Evolutionary conservation across 2,888 invertebrate genomes (phyloP), one percentile per base, ranked within the genome.

Genomic region (Euphydryas editha): DNA sequence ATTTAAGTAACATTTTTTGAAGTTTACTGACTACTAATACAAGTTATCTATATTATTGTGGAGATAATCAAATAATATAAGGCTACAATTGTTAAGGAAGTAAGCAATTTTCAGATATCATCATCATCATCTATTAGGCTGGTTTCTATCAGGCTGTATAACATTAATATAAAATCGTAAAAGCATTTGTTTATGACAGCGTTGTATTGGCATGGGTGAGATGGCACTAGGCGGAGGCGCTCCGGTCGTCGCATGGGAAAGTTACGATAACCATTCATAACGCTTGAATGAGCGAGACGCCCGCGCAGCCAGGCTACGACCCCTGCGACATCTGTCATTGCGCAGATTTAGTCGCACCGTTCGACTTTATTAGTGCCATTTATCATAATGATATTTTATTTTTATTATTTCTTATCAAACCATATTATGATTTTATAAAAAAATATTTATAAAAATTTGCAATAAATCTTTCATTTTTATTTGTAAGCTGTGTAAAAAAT

Each of bases 251-350:
- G 81, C 85, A 88, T 88, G 88, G 87, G 90, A 90, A 90, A 89
- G 88, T 85, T 84, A 84, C 87, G 81, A 87, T 84, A 87, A 85
- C 85, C 91, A 90, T 91, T 90, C 90, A 90, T 89, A 87, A 85
- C 86, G 88, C 84, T 86, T 90, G 88, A 92, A 90, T 89, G 90
- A 87, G 86, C 85, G 82, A 86, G 85, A 84, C 78, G 83, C 79
- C 84, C 83, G 84, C 81, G 81, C 79, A 81, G 47, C 13, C 63
- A 51, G 21, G 62, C 39, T 49, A 21, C 62, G 62, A 57, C 56
- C 56, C 36, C 51, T 54, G 54, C 57, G 37, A 47, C 56, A 59
- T 64, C 30, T 44, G 54, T 54, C 63, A 59, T 56, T 65, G 65
- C 58, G 63, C 63, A 51, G 63, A 63, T 58, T 60, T 17, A 17